phyloP scores from a whole-genome alignment of 2,113 vertebrate species.

The Tachysurus vachellii region DNA sequence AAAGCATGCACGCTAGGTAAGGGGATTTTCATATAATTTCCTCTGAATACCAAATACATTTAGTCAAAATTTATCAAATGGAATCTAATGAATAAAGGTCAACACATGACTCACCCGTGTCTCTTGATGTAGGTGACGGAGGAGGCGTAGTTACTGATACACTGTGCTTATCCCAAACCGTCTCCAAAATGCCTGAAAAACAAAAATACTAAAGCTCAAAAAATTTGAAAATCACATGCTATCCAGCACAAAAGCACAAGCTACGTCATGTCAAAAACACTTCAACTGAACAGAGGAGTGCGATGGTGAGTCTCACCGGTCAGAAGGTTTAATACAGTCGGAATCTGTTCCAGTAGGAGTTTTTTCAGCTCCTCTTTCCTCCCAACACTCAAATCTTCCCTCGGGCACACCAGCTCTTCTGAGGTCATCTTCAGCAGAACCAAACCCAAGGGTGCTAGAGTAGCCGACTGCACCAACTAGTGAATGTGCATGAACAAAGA shows the following conservation, averaged over 20 bases:
- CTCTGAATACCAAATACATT: neutral
- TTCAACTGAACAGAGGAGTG: neutral
- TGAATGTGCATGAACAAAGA: neutral
- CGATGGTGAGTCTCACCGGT: slow-evolving; percentile 77
- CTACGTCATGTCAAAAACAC: neutral
- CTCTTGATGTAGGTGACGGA: slow-evolving; percentile 92
- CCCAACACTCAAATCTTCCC: slow-evolving; percentile 92
- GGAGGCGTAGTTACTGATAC: slow-evolving; percentile 92
- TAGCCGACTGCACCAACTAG: slow-evolving; percentile 92
- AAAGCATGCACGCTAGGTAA: neutral
- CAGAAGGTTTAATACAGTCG: slow-evolving; percentile 89
- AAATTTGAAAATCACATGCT: neutral
- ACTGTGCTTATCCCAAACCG: slow-evolving; percentile 96
- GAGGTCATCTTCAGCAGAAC: slow-evolving; percentile 97
- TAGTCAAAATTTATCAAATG: neutral
- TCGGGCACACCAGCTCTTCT: slow-evolving; percentile 92
- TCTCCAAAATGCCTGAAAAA: slow-evolving; percentile 88
- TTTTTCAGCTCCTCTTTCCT: slow-evolving; percentile 95
- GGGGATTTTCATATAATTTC: neutral
- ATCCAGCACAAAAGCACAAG: neutral
- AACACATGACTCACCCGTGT: slow-evolving; percentile 79
- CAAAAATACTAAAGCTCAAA: neutral
- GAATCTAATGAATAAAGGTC: neutral
- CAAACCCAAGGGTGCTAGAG: slow-evolving; percentile 87
- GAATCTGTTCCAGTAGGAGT: slow-evolving; percentile 93